Base-by-base conservation (phyloP, 1,140 invertebrate species). In the Acarapis woodi region DNA sequence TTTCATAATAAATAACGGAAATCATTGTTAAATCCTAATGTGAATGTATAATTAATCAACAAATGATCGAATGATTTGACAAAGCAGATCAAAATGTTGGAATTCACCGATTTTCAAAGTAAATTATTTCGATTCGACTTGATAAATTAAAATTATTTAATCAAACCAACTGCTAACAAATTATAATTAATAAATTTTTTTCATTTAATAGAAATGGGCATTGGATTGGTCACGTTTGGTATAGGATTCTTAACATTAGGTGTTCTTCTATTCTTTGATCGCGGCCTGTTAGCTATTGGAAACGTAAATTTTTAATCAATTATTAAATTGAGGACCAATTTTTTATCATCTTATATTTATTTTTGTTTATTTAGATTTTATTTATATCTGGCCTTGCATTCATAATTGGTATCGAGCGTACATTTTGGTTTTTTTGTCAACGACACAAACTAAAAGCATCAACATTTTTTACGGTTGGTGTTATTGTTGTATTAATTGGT, bases 371-470 rank as follows among this genome's bases (percentile, higher is more conserved):
- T 6, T 54, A 80, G 76, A 78, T 94, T 42, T 60, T 99, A 23
- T 99, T 99, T 57, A 72, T 99, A 46, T 63, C 68, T 47, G 93
- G 93, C 19, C 62, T 99, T 30, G 78, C 73, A 29, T 87, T 87
- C 61, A 80, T 97, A 2, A 94, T 97, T 50, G 90, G 90, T 2
- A 61, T 94, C 25, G 75, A 87, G 58, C 62, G 87, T 53, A 96
- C 88, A 20, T 72, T 94, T 47, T 68, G 75, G 50, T 99, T 99
- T 54, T 99, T 99, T 60, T 97, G 99, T 56, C 88, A 97, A 65
- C 60, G 68, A 39, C 85, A 97, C 53, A 99, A 97, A 67, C 54
- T 83, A 4, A 87, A 76, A 65, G 88, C 75, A 1, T 79, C 80
- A 6, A 55, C 66, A 6, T 70, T 78, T 10, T 99, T 97, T 58